A percentile compares a stretch with the other conserved stretches of the same genome.
Evolutionary conservation across 2,797 vertebrate genomes (phyloP).

Genomic region (Pseudomugil tenellus): DNA sequence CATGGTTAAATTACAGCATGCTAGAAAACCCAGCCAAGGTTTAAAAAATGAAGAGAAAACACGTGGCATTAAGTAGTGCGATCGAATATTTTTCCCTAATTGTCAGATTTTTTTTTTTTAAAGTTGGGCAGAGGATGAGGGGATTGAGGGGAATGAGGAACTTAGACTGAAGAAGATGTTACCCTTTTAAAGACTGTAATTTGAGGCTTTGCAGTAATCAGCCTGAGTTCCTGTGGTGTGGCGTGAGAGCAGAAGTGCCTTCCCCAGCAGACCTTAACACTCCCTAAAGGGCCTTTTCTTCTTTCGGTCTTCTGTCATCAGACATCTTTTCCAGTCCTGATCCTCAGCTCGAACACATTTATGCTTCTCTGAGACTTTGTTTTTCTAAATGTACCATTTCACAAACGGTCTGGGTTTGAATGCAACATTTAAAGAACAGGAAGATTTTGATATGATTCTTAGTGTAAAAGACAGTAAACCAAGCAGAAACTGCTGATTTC

Average conservation of each 20-base stretch:
- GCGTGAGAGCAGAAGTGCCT: slow-evolving; percentile 68
- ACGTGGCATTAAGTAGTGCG: slow-evolving; percentile 66
- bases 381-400: slow-evolving; percentile 55
- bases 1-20: slow-evolving; percentile 48
- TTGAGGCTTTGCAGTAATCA: slow-evolving; percentile 80
- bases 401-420: slow-evolving; percentile 36
- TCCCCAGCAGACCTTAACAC: slow-evolving; percentile 67
- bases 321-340: slow-evolving; percentile 56
- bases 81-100: slow-evolving; percentile 73
- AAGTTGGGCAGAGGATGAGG: slow-evolving; percentile 50
- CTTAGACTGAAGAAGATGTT: slow-evolving; percentile 73
- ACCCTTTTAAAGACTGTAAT: slow-evolving; percentile 77
- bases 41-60: slow-evolving; percentile 53
- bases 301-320: slow-evolving; percentile 63
- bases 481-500: slow-evolving; percentile 18
- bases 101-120: slow-evolving; percentile 69
- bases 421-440: slow-evolving; percentile 26
- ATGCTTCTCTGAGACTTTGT: slow-evolving; percentile 47
- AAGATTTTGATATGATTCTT: slow-evolving; percentile 29
- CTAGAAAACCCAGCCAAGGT: slow-evolving; percentile 52
- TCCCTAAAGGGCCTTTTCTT: slow-evolving; percentile 53
- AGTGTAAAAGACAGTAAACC: slow-evolving; percentile 22
- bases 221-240: slow-evolving; percentile 74
- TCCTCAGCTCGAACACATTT: slow-evolving; percentile 57
- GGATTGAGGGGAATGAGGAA: slow-evolving; percentile 41